phyloP scores from a whole-genome alignment of 2,888 invertebrate genomes.

The Hydraecia micacea region DNA sequence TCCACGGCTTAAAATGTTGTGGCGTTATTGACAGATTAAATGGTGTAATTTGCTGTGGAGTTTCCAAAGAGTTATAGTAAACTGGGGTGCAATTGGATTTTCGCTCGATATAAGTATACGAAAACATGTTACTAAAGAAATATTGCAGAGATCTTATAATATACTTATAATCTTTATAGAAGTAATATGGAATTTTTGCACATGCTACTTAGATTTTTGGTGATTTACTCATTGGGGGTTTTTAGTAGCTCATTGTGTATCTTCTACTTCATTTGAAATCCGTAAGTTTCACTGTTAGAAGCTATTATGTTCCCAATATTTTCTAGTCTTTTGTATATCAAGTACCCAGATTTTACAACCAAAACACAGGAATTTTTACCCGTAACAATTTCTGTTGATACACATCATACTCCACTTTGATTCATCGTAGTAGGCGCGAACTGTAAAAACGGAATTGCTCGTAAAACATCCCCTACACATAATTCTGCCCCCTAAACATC shows the following conservation, averaged over 20 bases:
- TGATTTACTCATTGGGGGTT: background rate
- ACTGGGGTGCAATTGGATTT: conserved; percentile 20
- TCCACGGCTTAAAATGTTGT: conserved; percentile 47
- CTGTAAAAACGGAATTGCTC: conserved; percentile 83
- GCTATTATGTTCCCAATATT: background rate
- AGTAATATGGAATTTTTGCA: too few relatives aligned
- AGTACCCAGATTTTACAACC: conserved; percentile 9
- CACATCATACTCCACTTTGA: conserved; percentile 50
- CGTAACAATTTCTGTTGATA: conserved; percentile 43
- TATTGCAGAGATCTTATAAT: background rate
- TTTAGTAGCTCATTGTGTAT: background rate
- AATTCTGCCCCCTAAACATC: conserved; percentile 78
- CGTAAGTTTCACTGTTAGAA: background rate
- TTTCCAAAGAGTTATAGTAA: conserved; percentile 27
- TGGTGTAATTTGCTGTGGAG: conserved; percentile 37
- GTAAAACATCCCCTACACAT: conserved; percentile 86
- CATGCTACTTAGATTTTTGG: too few relatives aligned
- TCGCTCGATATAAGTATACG: background rate
- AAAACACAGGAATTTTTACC: conserved; percentile 49
- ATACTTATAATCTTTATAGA: background rate
- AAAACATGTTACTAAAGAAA: background rate
- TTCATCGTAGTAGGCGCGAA: conserved; percentile 64
- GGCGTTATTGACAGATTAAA: conserved; percentile 47
- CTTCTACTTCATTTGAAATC: background rate
- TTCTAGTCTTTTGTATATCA: background rate